These are phyloP conservation scores for Teleogryllus occipitalis DNA, from an alignment of 1,140 invertebrate species.

Conservation along the genomic window DNA sequence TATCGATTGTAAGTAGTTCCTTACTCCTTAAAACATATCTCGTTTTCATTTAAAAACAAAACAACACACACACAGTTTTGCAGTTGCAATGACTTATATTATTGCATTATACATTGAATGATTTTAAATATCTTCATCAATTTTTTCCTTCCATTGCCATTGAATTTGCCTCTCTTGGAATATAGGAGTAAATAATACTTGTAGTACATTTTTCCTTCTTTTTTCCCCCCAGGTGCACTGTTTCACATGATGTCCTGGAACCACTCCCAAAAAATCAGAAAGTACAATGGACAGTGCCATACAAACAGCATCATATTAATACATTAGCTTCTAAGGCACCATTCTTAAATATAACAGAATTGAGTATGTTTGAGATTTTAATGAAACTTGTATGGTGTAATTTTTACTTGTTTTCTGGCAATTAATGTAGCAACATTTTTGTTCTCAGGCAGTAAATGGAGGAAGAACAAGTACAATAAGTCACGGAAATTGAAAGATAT, in stretches of 20 bases:
- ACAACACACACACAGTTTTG: not conserved
- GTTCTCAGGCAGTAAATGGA: slow-evolving; percentile 32
- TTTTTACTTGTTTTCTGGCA: not conserved
- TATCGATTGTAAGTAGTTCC: too few species aligned
- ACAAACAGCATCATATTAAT: slow-evolving; percentile 4
- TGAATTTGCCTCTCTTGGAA: not conserved
- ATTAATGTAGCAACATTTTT: slow-evolving; percentile 7
- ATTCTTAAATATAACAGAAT: not conserved
- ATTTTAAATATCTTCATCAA: not conserved
- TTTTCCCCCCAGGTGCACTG: slow-evolving; percentile 31
- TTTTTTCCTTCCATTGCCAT: not conserved
- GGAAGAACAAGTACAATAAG: slow-evolving; percentile 28
- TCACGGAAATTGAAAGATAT: slow-evolving; percentile 30
- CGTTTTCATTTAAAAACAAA: not conserved
- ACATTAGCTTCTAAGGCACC: not conserved
- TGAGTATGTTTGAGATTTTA: not conserved
- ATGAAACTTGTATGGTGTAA: not conserved
- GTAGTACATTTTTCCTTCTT: not conserved
- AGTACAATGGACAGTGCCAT: slow-evolving; percentile 7
- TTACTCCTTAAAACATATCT: too few species aligned
- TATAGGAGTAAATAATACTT: not conserved
- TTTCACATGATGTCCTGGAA: slow-evolving; percentile 55
- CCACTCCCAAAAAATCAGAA: slow-evolving; percentile 40
- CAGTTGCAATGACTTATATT: not conserved
- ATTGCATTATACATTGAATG: not conserved